Base-by-base conservation (phyloP, 2,888 invertebrate species). In the Deladenus siricidicola region DNA sequence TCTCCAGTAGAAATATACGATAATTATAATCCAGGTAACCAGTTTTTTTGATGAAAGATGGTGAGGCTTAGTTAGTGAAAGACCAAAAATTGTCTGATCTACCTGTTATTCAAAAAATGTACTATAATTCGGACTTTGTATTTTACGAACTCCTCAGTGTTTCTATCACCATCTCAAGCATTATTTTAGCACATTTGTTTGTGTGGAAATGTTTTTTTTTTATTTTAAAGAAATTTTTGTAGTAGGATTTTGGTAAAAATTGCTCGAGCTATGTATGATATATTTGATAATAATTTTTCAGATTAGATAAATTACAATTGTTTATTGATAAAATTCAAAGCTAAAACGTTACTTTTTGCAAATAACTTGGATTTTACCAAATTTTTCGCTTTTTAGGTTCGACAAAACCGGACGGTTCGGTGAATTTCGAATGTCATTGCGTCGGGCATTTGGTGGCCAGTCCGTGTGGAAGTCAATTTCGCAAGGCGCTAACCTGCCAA, bases 371-470 rank as follows among this genome's bases (percentile, higher is more conserved):
- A n/a, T n/a, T n/a, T n/a, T n/a, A n/a, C n/a, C n/a, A n/a, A n/a
- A n/a, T n/a, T n/a, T n/a, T n/a, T 19, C n/a, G 23, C 4, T 48
- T 10, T 66, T 39, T 54, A 76, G 76, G 76, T 19, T 73, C 76
- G 4, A 71, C 70, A 19, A 74, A 74, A 48, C 70, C 73, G 4
- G 76, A 76, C 50, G 76, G 76, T 17, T 58, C 69, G 3, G 69
- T 75, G 17, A 76, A 76, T 58, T 76, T 76, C 52, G 76, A 77
- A 58, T 76, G 76, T 56, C 76, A 76, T 43, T 76, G 76, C 54
- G 76, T 76, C 2, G 68, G 70, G 21, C 76, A 76, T 56, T 58
- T 76, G 45, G 76, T 76, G 4, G 76, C 76, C 19, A 73, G 74
- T 56, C 76, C 76, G 1, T 76, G 76, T 53, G 76, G 76, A 39